Evolutionary conservation across 2,113 vertebrate species (phyloP).

Genomic region (Rhagologus leucostigma): DNA sequence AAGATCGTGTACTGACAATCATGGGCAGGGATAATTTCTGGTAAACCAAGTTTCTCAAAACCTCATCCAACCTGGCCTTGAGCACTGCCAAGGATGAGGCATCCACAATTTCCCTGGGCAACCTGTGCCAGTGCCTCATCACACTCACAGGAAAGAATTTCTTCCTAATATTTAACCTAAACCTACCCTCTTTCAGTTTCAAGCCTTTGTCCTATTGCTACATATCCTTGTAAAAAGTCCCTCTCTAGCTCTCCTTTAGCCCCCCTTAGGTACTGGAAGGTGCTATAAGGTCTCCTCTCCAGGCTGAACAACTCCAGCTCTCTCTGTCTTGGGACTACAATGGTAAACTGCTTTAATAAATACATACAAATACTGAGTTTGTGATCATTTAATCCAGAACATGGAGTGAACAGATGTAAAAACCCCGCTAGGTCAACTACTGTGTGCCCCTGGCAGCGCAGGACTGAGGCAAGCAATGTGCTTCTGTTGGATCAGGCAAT

Average conservation of each 20-base stretch:
- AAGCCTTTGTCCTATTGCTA: accelerated
- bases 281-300: background rate
- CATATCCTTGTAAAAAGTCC: background rate
- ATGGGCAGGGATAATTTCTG: background rate
- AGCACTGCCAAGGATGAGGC: background rate
- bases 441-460: background rate
- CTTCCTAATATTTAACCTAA: background rate
- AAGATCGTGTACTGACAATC: background rate
- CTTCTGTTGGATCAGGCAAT: background rate
- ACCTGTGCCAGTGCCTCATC: too few species aligned
- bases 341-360: background rate
- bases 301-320: background rate
- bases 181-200: background rate
- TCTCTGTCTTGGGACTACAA: background rate
- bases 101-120: background rate
- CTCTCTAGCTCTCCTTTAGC: background rate
- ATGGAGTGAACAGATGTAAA: background rate
- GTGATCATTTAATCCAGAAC: background rate
- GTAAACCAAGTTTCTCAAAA: background rate
- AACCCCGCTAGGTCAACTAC: background rate
- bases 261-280: background rate
- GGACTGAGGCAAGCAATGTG: background rate
- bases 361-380: background rate
- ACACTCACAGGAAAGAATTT: background rate
- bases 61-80: background rate